These are phyloP conservation scores for Phylloscopus trochilus DNA, from an alignment of 2,113 vertebrate genomes.

Conservation along the genomic window DNA sequence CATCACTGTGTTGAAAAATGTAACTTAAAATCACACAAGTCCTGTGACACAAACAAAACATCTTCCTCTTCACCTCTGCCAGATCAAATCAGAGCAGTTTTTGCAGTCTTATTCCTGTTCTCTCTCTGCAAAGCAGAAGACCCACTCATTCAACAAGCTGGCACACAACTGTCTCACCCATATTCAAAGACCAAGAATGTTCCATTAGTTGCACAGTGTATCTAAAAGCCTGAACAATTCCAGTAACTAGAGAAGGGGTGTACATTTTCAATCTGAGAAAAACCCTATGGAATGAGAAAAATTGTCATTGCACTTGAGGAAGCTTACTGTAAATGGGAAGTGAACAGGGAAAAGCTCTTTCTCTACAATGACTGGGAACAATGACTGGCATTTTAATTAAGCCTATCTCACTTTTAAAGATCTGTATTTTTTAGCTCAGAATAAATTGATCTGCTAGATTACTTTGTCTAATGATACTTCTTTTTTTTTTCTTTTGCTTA, in stretches of 20 bases:
- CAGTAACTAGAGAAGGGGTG: background rate
- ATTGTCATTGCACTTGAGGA: background rate
- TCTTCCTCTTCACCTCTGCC: background rate
- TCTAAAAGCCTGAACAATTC: background rate
- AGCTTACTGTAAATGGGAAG: background rate
- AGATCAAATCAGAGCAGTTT: background rate
- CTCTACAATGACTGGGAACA: background rate
- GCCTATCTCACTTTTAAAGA: background rate
- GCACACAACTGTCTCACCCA: background rate
- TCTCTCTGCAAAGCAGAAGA: background rate
- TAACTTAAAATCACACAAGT: background rate
- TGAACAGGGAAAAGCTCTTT: background rate
- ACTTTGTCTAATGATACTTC: background rate
- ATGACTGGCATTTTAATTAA: background rate
- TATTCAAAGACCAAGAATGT: background rate
- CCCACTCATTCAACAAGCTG: background rate
- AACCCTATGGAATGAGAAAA: background rate
- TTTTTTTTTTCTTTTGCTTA: background rate
- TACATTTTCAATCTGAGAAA: background rate
- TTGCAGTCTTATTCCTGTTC: background rate
- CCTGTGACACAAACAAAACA: background rate
- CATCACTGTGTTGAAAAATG: background rate
- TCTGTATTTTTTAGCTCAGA: background rate
- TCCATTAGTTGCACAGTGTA: accelerated
- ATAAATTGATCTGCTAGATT: background rate